Percentiles rank a stretch among this genome's conserved stretches.
These are phyloP conservation scores for Lithophane socia DNA, from an alignment of 2,888 invertebrate genomes.

Conservation along the genomic window DNA sequence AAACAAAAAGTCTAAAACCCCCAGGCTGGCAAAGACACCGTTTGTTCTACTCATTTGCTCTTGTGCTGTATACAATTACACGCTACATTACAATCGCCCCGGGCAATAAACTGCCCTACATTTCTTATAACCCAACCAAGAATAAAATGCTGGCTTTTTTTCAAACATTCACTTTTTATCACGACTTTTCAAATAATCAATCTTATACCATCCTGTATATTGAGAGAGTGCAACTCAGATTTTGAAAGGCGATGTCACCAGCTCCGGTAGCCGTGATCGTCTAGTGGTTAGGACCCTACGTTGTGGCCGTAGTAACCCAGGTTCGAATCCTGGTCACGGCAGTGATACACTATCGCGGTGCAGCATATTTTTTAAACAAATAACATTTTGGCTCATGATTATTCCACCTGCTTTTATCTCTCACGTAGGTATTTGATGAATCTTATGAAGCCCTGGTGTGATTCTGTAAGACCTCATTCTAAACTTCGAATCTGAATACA, in stretches of 20 bases:
- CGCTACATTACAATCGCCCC: slow-evolving; percentile 23
- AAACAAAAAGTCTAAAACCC: slow-evolving; percentile 14
- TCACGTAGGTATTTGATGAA: not conserved
- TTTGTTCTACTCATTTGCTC: slow-evolving; percentile 32
- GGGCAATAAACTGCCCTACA: slow-evolving; percentile 36
- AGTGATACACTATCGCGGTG: slow-evolving; percentile 70
- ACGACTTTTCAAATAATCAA: slow-evolving; percentile 15
- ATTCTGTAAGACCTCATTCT: no score
- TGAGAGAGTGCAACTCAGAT: slow-evolving; percentile 3
- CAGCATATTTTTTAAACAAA: slow-evolving; percentile 47
- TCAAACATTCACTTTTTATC: slow-evolving; percentile 11
- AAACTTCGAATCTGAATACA: no score
- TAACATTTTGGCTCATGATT: not conserved
- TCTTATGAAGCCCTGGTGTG: not conserved
- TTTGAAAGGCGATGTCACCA: slow-evolving; percentile 73
- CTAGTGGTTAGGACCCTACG: slow-evolving; percentile 94
- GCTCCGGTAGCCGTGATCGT: slow-evolving; percentile 92
- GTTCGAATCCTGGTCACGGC: slow-evolving; percentile 92
- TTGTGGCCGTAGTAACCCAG: slow-evolving; percentile 95
- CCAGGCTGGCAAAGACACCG: slow-evolving; percentile 8
- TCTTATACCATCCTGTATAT: slow-evolving; percentile 11
- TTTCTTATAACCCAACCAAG: slow-evolving; percentile 31
- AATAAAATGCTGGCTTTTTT: slow-evolving; percentile 2
- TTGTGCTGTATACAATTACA: slow-evolving; percentile 45
- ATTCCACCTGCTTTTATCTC: not conserved